Base-by-base conservation (phyloP, 2,888 invertebrate genomes). In the Anoplius nigerrimus region DNA sequence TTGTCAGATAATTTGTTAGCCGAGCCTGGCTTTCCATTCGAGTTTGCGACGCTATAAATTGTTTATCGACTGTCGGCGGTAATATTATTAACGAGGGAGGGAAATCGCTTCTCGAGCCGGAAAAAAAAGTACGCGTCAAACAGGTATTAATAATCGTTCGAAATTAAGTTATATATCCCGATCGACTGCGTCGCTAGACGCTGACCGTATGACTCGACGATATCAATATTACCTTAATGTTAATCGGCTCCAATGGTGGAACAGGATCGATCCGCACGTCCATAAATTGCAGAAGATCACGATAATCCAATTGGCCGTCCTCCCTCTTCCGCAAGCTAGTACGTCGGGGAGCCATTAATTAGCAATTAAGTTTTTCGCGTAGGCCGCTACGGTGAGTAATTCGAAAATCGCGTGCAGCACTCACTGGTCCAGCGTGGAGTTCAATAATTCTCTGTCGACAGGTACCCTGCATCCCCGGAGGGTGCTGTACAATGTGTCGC, bases 401-500 rank as follows among this genome's bases (percentile, higher is more conserved):
- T 48, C 20, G 20, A 20, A 34, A 34, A 34, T 34, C 34, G 34
- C 34, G 34, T 34, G 34, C 34, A 18, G 16, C 61, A 86, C 90
- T 90, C 86, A 94, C 94, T 93, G 92, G 80, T 92, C 89, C 54
- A 96, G 89, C 90, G 95, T 92, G 69, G 93, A 93, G 72, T 94
- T 92, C 76, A 95, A 89, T 0, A 95, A 89, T 69, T 94, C 93
- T 16, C 89, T 86, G 74, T 92, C 92, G 5, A 95, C 87, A 0
- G 95, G 95, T 71, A 96, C 82, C 24, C 93, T 91, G 70, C 93
- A 93, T 0, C 93, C 95, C 42, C 93, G 91, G 53, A 95, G 86
- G 21, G 94, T 89, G 20, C 93, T 92, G 42, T 94, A 91, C 27
- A 95, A 84, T 20, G 92, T 91, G 0, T 91, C 88, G 66, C 90